phyloP scores from a whole-genome alignment of 2,113 vertebrate species.

The Paramormyrops kingsleyae region DNA sequence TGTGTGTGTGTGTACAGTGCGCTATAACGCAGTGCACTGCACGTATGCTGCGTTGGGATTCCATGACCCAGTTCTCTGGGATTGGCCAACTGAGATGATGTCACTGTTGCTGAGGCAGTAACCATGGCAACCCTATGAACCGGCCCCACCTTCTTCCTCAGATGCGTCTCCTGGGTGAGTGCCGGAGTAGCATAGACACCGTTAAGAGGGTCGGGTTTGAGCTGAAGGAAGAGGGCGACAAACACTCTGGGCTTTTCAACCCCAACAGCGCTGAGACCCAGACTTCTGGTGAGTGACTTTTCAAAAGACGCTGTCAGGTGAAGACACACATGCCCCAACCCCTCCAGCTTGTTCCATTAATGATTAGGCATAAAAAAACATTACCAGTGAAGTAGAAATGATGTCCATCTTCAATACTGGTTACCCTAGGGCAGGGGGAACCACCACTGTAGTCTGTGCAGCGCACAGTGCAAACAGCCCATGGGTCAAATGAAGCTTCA shows the following conservation, averaged over 20 bases:
- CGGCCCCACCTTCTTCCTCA: conserved; percentile 34
- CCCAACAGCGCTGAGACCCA: conserved; percentile 84
- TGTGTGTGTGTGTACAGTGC: not conserved
- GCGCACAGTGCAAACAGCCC: not conserved
- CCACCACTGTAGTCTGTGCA: not conserved
- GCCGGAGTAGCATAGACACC: conserved; percentile 84
- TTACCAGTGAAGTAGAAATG: not conserved
- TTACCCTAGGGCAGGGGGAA: not conserved
- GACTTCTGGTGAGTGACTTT: conserved; percentile 72
- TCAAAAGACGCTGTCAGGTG: not conserved
- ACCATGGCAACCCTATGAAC: not conserved
- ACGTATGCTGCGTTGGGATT: too few species aligned
- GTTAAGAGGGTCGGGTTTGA: conserved; percentile 81
- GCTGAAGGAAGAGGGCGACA: conserved; percentile 84
- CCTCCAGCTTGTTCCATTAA: not conserved
- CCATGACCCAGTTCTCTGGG: not conserved
- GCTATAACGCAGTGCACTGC: too few species aligned
- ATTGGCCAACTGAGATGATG: not conserved
- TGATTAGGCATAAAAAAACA: not conserved
- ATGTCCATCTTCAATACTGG: not conserved
- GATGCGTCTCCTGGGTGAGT: conserved; percentile 90
- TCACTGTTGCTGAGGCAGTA: not conserved
- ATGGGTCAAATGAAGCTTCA: not conserved
- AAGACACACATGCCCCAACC: not conserved
- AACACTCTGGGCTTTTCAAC: conserved; percentile 76